Evolutionary conservation across 2,888 invertebrate species (phyloP).

Genomic region (Apocheima hispidaria): DNA sequence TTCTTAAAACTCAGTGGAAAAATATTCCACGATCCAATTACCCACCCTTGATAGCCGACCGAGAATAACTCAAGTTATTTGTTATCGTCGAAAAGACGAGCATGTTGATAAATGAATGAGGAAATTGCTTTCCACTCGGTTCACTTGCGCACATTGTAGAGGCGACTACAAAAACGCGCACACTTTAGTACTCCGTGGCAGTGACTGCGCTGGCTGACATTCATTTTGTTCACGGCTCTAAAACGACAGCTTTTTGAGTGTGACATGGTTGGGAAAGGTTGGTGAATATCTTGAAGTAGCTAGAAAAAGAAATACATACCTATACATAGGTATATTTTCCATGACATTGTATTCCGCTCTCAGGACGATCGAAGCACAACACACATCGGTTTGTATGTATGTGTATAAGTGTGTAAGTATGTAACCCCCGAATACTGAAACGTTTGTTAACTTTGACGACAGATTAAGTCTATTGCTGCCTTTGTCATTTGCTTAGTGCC

Average conservation of each 20-base stretch:
- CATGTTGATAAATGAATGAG: conserved; percentile 35
- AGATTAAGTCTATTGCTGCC: too few species aligned
- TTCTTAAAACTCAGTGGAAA: conserved; percentile 3
- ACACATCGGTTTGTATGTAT: too few species aligned
- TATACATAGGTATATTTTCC: background rate
- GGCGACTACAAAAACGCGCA: conserved; percentile 16
- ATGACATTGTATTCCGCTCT: too few species aligned
- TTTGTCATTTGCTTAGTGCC: too few species aligned
- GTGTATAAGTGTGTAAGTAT: too few species aligned
- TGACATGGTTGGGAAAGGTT: conserved; percentile 2
- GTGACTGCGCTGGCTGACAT: background rate
- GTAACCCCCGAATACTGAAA: too few species aligned
- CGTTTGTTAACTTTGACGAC: too few species aligned
- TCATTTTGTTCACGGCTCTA: background rate
- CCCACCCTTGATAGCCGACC: conserved; percentile 25
- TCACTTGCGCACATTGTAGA: conserved; percentile 29
- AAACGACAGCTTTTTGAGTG: background rate
- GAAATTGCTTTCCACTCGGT: conserved; percentile 35
- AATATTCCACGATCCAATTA: conserved; percentile 29
- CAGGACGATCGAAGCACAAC: too few species aligned
- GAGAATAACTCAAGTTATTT: conserved; percentile 35
- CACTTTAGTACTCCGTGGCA: conserved; percentile 11
- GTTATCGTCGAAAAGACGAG: conserved; percentile 32
- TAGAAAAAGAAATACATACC: background rate
- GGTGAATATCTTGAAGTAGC: background rate